A percentile compares a stretch with the other conserved stretches of the same genome.
Conservation (phyloP, 2,797 vertebrate species). For the Alectoris magna region DNA sequence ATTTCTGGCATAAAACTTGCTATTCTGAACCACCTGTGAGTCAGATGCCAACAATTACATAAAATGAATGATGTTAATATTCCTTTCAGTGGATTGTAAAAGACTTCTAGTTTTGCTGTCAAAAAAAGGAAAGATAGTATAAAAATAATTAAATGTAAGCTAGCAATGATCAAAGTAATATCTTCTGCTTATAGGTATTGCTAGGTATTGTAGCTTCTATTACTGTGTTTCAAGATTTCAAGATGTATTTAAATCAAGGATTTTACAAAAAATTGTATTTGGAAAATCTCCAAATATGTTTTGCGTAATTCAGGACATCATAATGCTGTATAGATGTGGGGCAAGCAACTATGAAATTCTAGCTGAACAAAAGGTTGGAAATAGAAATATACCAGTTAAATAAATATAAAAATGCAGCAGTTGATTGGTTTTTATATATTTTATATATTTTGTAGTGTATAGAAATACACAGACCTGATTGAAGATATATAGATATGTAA, state of each 20-base stretch:
- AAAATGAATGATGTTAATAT: neutral
- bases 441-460: neutral
- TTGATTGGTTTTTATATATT: neutral
- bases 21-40: neutral
- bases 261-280: neutral
- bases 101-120: neutral
- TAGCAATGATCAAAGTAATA: neutral
- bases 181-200: neutral
- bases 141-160: neutral
- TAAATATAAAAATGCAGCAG: neutral
- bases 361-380: neutral
- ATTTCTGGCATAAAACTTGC: neutral
- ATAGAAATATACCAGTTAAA: neutral
- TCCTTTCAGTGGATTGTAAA: neutral
- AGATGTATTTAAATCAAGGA: neutral
- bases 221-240: neutral
- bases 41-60: neutral
- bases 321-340: neutral
- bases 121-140: neutral
- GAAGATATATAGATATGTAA: neutral
- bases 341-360: neutral
- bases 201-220: neutral
- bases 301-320: too few relatives aligned
- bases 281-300: neutral
- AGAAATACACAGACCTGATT: neutral